A percentile compares a stretch with the other conserved stretches of the same genome.
These are phyloP conservation scores for Rhagonycha fulva DNA, from an alignment of 2,888 invertebrate species.

Conservation along the genomic window DNA sequence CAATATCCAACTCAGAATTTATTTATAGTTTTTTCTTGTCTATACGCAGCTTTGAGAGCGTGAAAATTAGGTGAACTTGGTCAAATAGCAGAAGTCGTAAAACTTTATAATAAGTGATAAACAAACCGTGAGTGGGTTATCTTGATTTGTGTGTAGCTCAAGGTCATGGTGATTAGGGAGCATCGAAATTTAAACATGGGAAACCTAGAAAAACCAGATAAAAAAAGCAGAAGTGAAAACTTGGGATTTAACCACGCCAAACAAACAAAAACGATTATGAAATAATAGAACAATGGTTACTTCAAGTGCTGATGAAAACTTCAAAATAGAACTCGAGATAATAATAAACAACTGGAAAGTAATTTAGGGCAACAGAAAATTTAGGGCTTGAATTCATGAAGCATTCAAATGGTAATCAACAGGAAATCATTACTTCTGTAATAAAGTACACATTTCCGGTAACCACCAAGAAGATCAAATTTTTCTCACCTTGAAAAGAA, in stretches of 20 bases:
- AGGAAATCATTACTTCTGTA: neutral
- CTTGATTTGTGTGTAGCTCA: neutral
- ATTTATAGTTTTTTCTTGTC: neutral
- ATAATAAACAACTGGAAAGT: neutral
- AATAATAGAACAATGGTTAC: neutral
- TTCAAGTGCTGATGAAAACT: neutral
- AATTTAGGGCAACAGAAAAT: neutral
- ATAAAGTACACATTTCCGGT: neutral
- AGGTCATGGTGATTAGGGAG: neutral
- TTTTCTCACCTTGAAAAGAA: neutral
- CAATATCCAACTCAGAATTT: neutral
- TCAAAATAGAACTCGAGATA: neutral
- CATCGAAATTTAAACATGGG: neutral
- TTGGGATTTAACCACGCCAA: neutral
- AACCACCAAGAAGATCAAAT: neutral
- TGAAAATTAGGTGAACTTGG: neutral
- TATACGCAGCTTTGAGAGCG: neutral
- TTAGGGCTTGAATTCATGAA: neutral
- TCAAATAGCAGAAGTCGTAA: neutral
- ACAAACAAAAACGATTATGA: neutral
- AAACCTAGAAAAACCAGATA: neutral
- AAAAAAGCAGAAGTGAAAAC: neutral
- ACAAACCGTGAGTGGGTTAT: neutral
- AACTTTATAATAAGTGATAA: neutral
- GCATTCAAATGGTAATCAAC: neutral